Conservation (phyloP, 2,113 vertebrate species). For the Hippocampus comes region DNA sequence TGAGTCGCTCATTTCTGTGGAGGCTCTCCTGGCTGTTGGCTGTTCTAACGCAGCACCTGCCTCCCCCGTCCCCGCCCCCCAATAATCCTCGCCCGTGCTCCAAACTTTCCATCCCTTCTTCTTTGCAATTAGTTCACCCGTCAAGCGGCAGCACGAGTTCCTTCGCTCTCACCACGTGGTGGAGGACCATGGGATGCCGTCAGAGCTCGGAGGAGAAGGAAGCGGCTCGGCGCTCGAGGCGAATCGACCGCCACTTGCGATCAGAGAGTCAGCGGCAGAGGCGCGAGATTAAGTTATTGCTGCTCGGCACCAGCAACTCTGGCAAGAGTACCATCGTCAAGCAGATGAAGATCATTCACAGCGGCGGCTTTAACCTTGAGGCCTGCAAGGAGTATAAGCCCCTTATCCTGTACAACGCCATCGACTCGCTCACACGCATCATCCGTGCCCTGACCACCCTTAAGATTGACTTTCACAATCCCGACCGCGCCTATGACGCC, state of each 20-base stretch:
- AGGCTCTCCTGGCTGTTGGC: slow-evolving; percentile 34
- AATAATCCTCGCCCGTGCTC: neutral
- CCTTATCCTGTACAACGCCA: slow-evolving; percentile 96
- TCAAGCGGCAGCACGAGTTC: slow-evolving; percentile 66
- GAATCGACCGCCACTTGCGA: slow-evolving; percentile 97
- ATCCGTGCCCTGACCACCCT: slow-evolving; percentile 92
- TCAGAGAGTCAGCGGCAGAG: slow-evolving; percentile 96
- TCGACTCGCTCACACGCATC: slow-evolving; percentile 97
- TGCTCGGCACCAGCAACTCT: slow-evolving; percentile 97
- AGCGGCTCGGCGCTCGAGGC: slow-evolving; percentile 93
- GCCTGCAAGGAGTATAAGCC: slow-evolving; percentile 98
- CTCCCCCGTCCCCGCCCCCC: neutral
- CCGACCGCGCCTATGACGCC: slow-evolving; percentile 92
- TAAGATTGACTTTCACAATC: slow-evolving; percentile 96
- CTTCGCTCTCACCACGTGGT: slow-evolving; percentile 63
- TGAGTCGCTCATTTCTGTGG: slow-evolving; percentile 47
- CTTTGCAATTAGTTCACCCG: slow-evolving; percentile 48
- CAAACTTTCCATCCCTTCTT: slow-evolving; percentile 28
- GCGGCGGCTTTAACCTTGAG: slow-evolving; percentile 95
- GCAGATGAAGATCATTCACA: slow-evolving; percentile 99
- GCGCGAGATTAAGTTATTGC: slow-evolving; percentile 93
- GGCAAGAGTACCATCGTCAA: slow-evolving; percentile 99
- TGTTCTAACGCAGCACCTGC: slow-evolving; percentile 11
- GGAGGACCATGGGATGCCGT: slow-evolving; percentile 94
- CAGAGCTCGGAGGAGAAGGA: slow-evolving; percentile 99